A percentile compares a stretch with the other conserved stretches of the same genome.
Conservation (phyloP, 2,888 invertebrate species). For the Pachliopta kotzebuea region DNA sequence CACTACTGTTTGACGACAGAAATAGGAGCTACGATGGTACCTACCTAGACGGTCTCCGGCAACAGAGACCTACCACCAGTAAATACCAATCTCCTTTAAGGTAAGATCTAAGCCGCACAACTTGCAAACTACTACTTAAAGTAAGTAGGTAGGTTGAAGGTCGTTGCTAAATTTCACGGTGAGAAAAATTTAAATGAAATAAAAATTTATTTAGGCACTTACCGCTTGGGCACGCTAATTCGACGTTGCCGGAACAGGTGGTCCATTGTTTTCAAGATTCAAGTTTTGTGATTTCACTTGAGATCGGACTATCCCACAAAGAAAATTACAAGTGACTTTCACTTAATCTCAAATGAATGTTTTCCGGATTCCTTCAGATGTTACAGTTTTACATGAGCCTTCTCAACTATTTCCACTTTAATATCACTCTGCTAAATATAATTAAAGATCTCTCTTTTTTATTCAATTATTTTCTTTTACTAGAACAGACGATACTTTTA, state of each 20-base stretch:
- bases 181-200: neutral
- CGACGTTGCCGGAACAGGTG: conserved; percentile 76
- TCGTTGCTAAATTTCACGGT: no score
- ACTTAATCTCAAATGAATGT: conserved; percentile 57
- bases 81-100: no score
- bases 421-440: neutral
- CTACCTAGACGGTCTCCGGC: no score
- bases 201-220: conserved; percentile 40
- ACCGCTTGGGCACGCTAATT: conserved; percentile 74
- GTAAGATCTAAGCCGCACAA: no score
- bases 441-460: neutral
- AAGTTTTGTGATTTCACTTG: conserved; percentile 55
- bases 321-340: conserved; percentile 67
- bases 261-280: conserved; percentile 63
- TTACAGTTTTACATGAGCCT: conserved; percentile 26
- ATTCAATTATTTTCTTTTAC: no score
- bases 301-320: conserved; percentile 60
- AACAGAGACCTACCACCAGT: no score
- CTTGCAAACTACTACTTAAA: no score
- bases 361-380: conserved; percentile 29
- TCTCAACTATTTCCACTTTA: conserved; percentile 8
- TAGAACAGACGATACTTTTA: neutral
- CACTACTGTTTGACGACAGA: no score
- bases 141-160: no score
- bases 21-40: no score